These are phyloP conservation scores for Rhynchomys soricoides DNA, from an alignment of 2,113 vertebrate genomes.

Conservation along the genomic window DNA sequence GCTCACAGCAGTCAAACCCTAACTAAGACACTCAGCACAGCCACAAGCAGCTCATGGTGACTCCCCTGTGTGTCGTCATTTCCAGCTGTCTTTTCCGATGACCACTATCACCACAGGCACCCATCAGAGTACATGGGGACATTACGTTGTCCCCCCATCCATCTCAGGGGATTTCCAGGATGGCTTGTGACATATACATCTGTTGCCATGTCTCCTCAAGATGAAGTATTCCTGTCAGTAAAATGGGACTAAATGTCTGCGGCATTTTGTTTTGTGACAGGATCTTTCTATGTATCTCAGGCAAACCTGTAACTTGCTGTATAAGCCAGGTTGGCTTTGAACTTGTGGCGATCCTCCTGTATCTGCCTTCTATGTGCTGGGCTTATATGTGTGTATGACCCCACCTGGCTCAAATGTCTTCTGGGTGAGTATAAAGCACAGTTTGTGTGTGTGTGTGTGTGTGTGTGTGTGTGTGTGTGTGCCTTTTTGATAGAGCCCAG, in stretches of 20 bases:
- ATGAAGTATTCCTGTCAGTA: not conserved
- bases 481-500: not conserved
- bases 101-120: not conserved
- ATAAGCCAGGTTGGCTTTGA: not conserved
- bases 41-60: not conserved
- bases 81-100: not conserved
- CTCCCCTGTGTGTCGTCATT: too few species aligned
- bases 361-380: not conserved
- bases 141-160: too few species aligned
- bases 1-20: too few species aligned
- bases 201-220: not conserved
- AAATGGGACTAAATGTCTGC: not conserved
- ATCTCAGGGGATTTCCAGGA: not conserved
- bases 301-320: not conserved
- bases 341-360: not conserved
- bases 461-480: accelerated
- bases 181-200: not conserved
- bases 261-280: not conserved
- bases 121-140: not conserved
- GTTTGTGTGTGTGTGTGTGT: too few species aligned
- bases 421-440: not conserved
- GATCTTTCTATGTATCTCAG: not conserved
- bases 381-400: not conserved
- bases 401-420: not conserved
- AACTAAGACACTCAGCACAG: not conserved